A percentile compares a stretch with the other conserved stretches of the same genome.
phyloP scores from a whole-genome alignment of 2,113 vertebrate species.

The Scomber scombrus region DNA sequence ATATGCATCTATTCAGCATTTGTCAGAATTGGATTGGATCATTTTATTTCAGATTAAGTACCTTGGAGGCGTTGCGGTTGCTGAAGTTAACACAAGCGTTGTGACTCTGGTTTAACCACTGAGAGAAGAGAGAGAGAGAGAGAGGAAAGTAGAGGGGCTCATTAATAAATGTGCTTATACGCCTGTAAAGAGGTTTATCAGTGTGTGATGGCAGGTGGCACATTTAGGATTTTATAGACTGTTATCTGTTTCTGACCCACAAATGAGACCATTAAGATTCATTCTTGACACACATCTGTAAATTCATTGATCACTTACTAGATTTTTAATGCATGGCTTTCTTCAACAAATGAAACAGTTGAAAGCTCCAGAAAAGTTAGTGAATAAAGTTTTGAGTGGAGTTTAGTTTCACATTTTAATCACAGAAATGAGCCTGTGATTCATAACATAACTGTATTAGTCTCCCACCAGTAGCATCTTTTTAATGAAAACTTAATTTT shows the following conservation, averaged over 20 bases:
- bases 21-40: background rate
- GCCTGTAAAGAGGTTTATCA: background rate
- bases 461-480: background rate
- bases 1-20: background rate
- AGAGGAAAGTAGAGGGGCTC: background rate
- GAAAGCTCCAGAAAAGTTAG: no score
- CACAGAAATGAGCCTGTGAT: no score
- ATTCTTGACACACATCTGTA: background rate
- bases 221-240: no score
- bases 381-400: no score
- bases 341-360: no score
- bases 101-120: constrained; percentile 98
- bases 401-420: no score
- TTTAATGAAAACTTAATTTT: background rate
- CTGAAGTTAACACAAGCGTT: constrained; percentile 96
- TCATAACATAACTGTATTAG: background rate
- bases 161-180: background rate
- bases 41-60: constrained; percentile 44
- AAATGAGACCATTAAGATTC: no score
- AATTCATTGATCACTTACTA: background rate
- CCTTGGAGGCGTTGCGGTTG: constrained; percentile 96
- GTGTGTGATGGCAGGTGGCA: no score
- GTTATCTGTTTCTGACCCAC: no score
- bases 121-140: background rate
- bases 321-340: background rate